These are phyloP conservation scores for Crepidodera aurea DNA, from an alignment of 2,888 invertebrate genomes.

Conservation along the genomic window DNA sequence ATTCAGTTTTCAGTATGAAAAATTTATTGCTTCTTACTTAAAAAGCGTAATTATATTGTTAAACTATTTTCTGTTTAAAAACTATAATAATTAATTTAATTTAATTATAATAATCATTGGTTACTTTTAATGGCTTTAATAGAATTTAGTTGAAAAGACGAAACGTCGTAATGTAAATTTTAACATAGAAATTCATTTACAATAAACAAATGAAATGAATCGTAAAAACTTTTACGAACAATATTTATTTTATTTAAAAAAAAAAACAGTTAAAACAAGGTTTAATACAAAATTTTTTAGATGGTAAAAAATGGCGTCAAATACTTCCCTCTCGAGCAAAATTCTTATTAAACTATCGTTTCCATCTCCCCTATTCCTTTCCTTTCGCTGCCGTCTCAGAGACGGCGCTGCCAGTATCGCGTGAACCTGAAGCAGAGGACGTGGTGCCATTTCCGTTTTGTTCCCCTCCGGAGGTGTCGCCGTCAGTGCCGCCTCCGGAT, in stretches of 20 bases:
- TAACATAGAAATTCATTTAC: too few species aligned
- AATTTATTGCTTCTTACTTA: too few species aligned
- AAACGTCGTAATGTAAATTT: too few species aligned
- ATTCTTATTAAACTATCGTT: conserved; percentile 10
- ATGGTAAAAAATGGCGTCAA: conserved; percentile 39
- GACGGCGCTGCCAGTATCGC: conserved; percentile 36
- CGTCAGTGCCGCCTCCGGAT: conserved; percentile 23
- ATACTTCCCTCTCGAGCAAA: conserved; percentile 30
- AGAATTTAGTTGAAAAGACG: too few species aligned
- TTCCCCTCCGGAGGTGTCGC: conserved; percentile 31
- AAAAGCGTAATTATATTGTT: too few species aligned
- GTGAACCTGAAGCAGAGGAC: conserved; percentile 39
- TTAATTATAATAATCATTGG: too few species aligned
- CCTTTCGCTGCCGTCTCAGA: conserved; percentile 36
- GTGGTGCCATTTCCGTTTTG: conserved; percentile 49
- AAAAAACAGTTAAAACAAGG: neutral
- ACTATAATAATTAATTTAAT: too few species aligned
- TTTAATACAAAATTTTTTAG: neutral
- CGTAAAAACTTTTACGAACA: too few species aligned
- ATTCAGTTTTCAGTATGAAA: too few species aligned
- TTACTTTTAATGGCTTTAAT: too few species aligned
- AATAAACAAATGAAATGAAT: too few species aligned
- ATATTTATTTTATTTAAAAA: neutral
- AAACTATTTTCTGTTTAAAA: too few species aligned
- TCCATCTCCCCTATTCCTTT: conserved; percentile 32